A percentile compares a stretch with the other conserved stretches of the same genome.
Evolutionary conservation across 2,113 vertebrate genomes (phyloP).

Genomic region (Pseudorasbora parva): DNA sequence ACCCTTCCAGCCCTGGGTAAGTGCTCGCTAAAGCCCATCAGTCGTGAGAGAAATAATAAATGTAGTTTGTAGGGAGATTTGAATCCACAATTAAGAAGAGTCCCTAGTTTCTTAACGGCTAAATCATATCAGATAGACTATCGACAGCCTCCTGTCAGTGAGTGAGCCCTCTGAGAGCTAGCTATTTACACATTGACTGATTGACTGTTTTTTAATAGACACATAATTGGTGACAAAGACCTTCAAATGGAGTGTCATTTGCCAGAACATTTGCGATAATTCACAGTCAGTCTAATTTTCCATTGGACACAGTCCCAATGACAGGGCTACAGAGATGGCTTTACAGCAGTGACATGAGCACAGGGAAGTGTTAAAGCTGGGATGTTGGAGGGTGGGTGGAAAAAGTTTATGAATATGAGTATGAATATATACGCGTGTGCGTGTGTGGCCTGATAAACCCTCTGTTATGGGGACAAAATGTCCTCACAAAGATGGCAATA

Average conservation of each 20-base stretch:
- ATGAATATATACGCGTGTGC: background rate
- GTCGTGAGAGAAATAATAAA: background rate
- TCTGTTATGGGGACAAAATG: no score
- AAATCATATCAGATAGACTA: constrained; percentile 87
- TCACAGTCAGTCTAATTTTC: constrained; percentile 80
- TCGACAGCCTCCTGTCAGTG: constrained; percentile 91
- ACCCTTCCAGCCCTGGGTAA: constrained; percentile 14
- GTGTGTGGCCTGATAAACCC: no score
- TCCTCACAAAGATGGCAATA: no score
- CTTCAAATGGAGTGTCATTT: constrained; percentile 91
- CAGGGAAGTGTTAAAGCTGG: constrained; percentile 39
- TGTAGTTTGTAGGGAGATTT: constrained; percentile 35
- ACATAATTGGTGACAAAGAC: constrained; percentile 99
- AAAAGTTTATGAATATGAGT: background rate
- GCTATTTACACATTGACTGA: constrained; percentile 91
- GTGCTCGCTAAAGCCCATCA: constrained; percentile 36
- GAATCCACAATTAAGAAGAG: constrained; percentile 72
- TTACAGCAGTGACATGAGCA: constrained; percentile 50
- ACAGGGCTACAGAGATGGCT: constrained; percentile 66
- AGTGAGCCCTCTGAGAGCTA: constrained; percentile 82
- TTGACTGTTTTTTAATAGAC: constrained; percentile 99
- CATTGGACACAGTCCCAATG: constrained; percentile 75
- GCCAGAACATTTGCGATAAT: constrained; percentile 81
- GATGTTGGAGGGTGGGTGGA: background rate
- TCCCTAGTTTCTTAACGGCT: constrained; percentile 79